These are phyloP conservation scores for Temnothorax nylanderi DNA, from an alignment of 1,140 invertebrate species.

Conservation along the genomic window DNA sequence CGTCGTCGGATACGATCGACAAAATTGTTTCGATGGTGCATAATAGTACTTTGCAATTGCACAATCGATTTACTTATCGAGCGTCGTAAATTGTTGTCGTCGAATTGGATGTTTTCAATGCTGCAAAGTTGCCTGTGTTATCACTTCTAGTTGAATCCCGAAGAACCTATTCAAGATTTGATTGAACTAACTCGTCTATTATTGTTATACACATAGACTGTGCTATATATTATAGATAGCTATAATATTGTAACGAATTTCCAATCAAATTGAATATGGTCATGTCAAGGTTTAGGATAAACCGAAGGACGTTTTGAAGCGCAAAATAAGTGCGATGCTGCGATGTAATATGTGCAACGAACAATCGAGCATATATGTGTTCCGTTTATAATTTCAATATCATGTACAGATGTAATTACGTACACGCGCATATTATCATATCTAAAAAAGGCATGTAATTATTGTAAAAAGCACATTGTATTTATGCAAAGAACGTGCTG, in stretches of 20 bases:
- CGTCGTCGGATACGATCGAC: conserved; percentile 36
- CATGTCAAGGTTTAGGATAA: not conserved
- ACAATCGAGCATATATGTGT: not conserved
- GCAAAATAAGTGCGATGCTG: not conserved
- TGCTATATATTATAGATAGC: not conserved
- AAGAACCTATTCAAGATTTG: not conserved
- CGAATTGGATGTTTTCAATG: not conserved
- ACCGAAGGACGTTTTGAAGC: not conserved
- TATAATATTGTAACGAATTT: not conserved
- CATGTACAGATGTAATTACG: not conserved
- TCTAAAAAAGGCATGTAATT: not conserved
- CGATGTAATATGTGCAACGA: not conserved
- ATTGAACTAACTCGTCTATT: not conserved
- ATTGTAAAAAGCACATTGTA: conserved; percentile 71
- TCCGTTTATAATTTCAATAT: not conserved
- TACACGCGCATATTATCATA: not conserved
- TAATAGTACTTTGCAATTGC: conserved; percentile 15
- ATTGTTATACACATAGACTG: not conserved
- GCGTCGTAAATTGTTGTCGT: conserved; percentile 9
- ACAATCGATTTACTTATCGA: conserved; percentile 29
- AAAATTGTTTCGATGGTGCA: conserved; percentile 58
- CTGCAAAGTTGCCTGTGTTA: not conserved
- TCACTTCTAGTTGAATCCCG: not conserved
- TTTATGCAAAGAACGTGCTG: conserved; percentile 72
- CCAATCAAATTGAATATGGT: conserved; percentile 4